Percentiles rank a stretch among this genome's conserved stretches.
phyloP scores from a whole-genome alignment of 2,888 invertebrate species.

The Holacanthella duospinosa region DNA sequence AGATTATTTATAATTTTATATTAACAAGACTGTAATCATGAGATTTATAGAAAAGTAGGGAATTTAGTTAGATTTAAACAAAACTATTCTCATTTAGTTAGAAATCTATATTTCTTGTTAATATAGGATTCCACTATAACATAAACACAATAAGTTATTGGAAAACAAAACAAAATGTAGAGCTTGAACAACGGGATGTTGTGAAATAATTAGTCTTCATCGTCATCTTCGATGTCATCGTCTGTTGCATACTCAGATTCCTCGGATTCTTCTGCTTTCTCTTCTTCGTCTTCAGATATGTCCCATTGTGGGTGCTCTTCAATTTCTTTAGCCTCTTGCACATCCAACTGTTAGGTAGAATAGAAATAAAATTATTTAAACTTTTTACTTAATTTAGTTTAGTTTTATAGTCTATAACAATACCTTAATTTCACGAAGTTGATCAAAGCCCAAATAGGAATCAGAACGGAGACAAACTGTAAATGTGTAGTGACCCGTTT shows the following conservation, averaged over 20 bases:
- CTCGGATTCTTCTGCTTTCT: conserved; percentile 55
- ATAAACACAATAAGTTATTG: too few relatives aligned
- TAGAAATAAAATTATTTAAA: conserved; percentile 10
- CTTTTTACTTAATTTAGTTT: not conserved
- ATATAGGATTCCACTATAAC: too few relatives aligned
- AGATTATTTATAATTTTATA: too few relatives aligned
- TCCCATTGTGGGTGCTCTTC: conserved; percentile 98
- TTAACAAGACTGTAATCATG: too few relatives aligned
- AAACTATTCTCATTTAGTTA: too few relatives aligned
- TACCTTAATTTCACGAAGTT: conserved; percentile 81
- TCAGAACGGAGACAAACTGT: conserved; percentile 89
- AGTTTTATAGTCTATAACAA: conserved; percentile 14
- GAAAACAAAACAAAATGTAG: not conserved
- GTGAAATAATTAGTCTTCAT: conserved; percentile 17
- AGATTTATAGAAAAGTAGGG: too few relatives aligned
- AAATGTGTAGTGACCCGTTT: conserved; percentile 85
- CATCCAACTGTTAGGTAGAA: conserved; percentile 61
- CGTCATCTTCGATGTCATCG: conserved; percentile 46
- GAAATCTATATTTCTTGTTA: not conserved
- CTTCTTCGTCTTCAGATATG: conserved; percentile 82
- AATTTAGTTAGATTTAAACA: too few relatives aligned
- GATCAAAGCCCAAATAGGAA: conserved; percentile 94
- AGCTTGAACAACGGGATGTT: too few relatives aligned
- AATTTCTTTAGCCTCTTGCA: conserved; percentile 86
- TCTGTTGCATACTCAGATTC: conserved; percentile 58